Conservation (phyloP, 1,140 invertebrate genomes). For the Callitettix versicolor region DNA sequence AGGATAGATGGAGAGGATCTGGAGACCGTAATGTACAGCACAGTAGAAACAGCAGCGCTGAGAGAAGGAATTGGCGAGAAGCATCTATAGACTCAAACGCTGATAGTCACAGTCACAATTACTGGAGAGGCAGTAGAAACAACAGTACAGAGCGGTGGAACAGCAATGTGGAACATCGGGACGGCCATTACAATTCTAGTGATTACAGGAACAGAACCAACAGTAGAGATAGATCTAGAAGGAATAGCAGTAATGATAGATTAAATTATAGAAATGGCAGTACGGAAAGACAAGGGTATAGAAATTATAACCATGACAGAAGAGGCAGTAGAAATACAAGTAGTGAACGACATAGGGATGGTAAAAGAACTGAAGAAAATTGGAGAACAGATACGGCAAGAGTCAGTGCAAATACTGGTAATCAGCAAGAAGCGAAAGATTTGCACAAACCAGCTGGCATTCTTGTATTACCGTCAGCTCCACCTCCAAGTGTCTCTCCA, state of each 20-base stretch:
- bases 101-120: constrained; percentile 29
- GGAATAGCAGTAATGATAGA: neutral
- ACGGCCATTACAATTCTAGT: constrained; percentile 27
- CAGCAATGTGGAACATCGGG: constrained; percentile 30
- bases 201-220: constrained; percentile 8
- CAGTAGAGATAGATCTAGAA: constrained; percentile 7
- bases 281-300: constrained; percentile 25
- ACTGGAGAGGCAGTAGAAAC: constrained; percentile 34
- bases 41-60: constrained; percentile 32
- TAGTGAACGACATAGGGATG: constrained; percentile 16
- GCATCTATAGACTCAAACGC: constrained; percentile 5
- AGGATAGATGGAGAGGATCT: constrained; percentile 23
- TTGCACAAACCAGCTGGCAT: constrained; percentile 23
- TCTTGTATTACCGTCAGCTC: constrained; percentile 8
- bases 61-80: constrained; percentile 34
- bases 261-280: neutral
- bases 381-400: constrained; percentile 35
- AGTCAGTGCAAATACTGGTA: constrained; percentile 27
- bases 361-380: constrained; percentile 31
- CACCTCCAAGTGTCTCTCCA: constrained; percentile 22
- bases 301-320: constrained; percentile 20
- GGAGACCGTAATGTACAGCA: constrained; percentile 21
- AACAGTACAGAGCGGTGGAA: constrained; percentile 26
- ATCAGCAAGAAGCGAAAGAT: constrained; percentile 28
- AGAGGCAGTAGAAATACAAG: constrained; percentile 29